These are phyloP conservation scores for Silurus asotus DNA, from an alignment of 2,113 vertebrate species.

Conservation along the genomic window DNA sequence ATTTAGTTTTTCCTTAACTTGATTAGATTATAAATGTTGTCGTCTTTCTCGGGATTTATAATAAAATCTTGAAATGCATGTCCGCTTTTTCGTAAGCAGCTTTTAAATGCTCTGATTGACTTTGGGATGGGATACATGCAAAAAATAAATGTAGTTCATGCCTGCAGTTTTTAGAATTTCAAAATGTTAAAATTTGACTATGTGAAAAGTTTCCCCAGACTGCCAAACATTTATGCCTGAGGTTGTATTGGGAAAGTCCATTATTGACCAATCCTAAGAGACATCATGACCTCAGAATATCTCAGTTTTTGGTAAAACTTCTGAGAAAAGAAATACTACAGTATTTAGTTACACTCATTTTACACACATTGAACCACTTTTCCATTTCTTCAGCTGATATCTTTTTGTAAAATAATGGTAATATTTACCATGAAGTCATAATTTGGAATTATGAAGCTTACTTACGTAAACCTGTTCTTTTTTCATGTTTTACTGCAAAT, in stretches of 20 bases:
- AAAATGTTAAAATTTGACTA: neutral
- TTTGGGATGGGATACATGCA: neutral
- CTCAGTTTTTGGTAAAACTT: slow-evolving; percentile 19
- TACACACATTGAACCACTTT: slow-evolving; percentile 42
- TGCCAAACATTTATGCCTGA: slow-evolving; percentile 16
- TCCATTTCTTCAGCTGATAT: slow-evolving; percentile 16
- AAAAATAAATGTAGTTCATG: neutral
- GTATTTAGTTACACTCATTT: slow-evolving; percentile 10
- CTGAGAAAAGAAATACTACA: neutral
- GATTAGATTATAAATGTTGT: neutral
- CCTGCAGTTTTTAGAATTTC: neutral
- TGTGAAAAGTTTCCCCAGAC: neutral
- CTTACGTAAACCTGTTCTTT: neutral
- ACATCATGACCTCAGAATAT: slow-evolving; percentile 7
- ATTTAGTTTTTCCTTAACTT: neutral
- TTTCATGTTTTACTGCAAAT: slow-evolving; percentile 42
- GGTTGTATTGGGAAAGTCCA: slow-evolving; percentile 28
- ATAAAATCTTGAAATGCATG: neutral
- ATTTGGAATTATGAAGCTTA: slow-evolving; percentile 32
- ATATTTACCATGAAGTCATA: slow-evolving; percentile 24
- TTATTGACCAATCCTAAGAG: slow-evolving; percentile 28
- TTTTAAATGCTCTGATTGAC: neutral
- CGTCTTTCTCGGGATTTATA: neutral
- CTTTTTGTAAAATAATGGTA: slow-evolving; percentile 29
- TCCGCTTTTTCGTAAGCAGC: neutral